phyloP scores from a whole-genome alignment of 2,888 invertebrate genomes.

The Mylabris sibirica region DNA sequence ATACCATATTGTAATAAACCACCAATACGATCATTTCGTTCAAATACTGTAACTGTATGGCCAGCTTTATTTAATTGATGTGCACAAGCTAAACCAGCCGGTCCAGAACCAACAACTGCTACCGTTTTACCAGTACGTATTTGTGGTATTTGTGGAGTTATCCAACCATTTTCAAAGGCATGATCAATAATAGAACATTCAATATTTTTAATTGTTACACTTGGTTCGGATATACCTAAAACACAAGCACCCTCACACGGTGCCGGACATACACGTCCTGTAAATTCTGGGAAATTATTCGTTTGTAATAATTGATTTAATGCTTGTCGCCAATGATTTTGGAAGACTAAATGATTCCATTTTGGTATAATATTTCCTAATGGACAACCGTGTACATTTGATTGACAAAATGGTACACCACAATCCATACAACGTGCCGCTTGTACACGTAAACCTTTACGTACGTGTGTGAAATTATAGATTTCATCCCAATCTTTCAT shows the following conservation, averaged over 20 bases:
- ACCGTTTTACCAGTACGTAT: conserved; percentile 53
- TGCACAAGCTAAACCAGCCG: conserved; percentile 94
- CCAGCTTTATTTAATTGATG: conserved; percentile 98
- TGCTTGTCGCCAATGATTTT: conserved; percentile 94
- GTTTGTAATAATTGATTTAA: conserved; percentile 93
- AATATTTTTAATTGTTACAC: conserved; percentile 99
- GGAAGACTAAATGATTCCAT: conserved; percentile 98
- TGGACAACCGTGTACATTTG: conserved; percentile 91
- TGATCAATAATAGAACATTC: conserved; percentile 99
- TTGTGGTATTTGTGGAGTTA: conserved; percentile 71
- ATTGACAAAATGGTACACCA: conserved; percentile 98
- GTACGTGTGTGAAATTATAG: conserved; percentile 85
- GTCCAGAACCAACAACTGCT: conserved; percentile 88
- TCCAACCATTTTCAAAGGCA: conserved; percentile 97
- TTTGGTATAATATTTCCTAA: conserved; percentile 98
- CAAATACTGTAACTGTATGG: conserved; percentile 95
- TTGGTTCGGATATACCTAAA: conserved; percentile 88
- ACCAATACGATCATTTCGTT: conserved; percentile 94
- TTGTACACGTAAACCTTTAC: conserved; percentile 87
- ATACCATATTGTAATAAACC: conserved; percentile 98
- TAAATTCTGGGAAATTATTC: conserved; percentile 92
- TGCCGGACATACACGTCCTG: conserved; percentile 85
- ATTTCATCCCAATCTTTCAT: conserved; percentile 97
- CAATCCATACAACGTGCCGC: conserved; percentile 99
- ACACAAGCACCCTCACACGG: conserved; percentile 99